Evolutionary conservation across 2,113 vertebrate genomes (phyloP).

Genomic region (Meriones unguiculatus): DNA sequence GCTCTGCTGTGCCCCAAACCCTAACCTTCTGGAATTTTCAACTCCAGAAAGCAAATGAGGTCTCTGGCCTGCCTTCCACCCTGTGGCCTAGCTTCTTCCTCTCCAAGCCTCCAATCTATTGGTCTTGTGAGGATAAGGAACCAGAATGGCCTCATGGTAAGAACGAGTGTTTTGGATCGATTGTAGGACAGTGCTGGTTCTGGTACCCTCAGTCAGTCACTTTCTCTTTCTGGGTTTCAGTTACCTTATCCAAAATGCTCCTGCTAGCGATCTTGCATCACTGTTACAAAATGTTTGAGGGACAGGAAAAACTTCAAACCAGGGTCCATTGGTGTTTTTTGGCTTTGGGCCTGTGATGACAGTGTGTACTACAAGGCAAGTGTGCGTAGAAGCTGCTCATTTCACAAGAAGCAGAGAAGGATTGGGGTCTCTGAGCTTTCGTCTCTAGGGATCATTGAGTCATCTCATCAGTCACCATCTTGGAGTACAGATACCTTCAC

Average conservation of each 20-base stretch:
- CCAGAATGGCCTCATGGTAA: background rate
- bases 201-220: background rate
- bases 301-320: background rate
- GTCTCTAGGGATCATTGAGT: background rate
- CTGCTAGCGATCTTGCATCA: background rate
- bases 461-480: background rate
- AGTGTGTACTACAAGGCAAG: background rate
- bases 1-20: background rate
- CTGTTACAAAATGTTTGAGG: background rate
- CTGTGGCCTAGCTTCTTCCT: background rate
- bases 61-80: too few species aligned
- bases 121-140: background rate
- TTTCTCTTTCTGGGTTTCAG: background rate
- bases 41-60: background rate
- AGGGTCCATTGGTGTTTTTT: background rate
- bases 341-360: background rate
- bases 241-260: background rate
- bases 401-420: background rate
- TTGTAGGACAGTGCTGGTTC: background rate
- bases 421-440: background rate
- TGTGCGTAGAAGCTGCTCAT: background rate
- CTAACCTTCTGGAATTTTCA: constrained; percentile 39
- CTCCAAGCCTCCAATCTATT: background rate
- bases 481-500: background rate
- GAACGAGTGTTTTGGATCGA: background rate